Conservation (phyloP, 2,797 vertebrate genomes). For the Orientallactaga sibirica region DNA sequence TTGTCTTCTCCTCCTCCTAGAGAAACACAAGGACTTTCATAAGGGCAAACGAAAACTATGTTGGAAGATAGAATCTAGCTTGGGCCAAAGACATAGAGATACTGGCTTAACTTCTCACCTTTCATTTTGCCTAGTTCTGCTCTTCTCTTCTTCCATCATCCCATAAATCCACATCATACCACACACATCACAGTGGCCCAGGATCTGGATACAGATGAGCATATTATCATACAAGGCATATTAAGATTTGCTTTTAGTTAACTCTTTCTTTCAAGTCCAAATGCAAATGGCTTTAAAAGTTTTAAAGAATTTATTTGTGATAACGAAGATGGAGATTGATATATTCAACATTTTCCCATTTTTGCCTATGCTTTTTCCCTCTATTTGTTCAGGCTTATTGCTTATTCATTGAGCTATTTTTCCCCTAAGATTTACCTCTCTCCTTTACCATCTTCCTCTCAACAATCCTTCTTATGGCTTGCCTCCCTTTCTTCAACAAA, state of each 20-base stretch:
- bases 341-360: neutral
- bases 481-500: neutral
- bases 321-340: neutral
- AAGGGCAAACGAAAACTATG: neutral
- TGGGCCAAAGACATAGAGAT: neutral
- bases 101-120: neutral
- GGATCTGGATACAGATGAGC: neutral
- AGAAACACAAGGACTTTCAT: neutral
- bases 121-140: neutral
- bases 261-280: slow-evolving; percentile 62
- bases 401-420: slow-evolving; percentile 47
- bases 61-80: neutral
- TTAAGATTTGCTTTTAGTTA: neutral
- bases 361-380: slow-evolving; percentile 3
- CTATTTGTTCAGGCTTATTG: neutral
- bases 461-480: neutral
- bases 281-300: slow-evolving; percentile 6
- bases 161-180: neutral
- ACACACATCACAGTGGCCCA: neutral
- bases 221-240: neutral
- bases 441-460: slow-evolving; percentile 19
- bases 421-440: neutral
- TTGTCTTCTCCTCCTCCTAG: slow-evolving; percentile 1
- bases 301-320: slow-evolving; percentile 5
- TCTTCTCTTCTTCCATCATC: neutral